A percentile compares a stretch with the other conserved stretches of the same genome.
These are phyloP conservation scores for Arbacia lixula DNA, from an alignment of 53 echinoderm and acorn worm species.

Conservation along the genomic window DNA sequence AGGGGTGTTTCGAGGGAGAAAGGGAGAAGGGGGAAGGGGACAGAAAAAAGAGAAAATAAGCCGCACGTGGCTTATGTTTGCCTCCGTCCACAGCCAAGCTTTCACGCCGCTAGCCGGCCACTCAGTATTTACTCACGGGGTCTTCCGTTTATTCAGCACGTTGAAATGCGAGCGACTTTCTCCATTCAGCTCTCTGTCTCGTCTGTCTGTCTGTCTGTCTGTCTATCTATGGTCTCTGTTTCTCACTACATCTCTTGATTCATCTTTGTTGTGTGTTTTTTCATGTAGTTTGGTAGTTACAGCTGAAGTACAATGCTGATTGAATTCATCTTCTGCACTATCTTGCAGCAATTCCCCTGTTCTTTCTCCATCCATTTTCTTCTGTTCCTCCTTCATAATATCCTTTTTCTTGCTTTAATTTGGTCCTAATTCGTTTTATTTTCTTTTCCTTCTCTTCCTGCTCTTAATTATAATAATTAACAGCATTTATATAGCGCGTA, in stretches of 20 bases:
- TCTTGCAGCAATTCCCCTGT: too few relatives aligned
- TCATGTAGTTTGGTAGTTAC: too few relatives aligned
- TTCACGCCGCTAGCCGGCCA: slow-evolving; percentile 21
- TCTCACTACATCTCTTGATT: neutral
- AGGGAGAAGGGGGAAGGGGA: neutral
- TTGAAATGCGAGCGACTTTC: slow-evolving; percentile 29
- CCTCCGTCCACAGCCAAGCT: neutral
- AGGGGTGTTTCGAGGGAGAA: neutral
- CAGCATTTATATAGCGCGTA: too few relatives aligned
- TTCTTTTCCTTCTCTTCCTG: too few relatives aligned
- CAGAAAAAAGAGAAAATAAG: neutral
- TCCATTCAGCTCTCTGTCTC: neutral
- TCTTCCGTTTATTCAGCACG: slow-evolving; percentile 47
- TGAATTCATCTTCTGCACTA: too few relatives aligned
- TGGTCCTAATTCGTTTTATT: too few relatives aligned
- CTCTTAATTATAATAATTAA: too few relatives aligned
- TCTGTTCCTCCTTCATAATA: too few relatives aligned
- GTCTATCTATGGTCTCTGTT: neutral
- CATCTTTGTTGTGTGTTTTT: too few relatives aligned
- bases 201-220: neutral
- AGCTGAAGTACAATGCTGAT: too few relatives aligned
- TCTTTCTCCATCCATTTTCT: too few relatives aligned
- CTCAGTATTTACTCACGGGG: slow-evolving; percentile 45
- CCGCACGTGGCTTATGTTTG: slow-evolving; percentile 49
- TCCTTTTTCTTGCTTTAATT: too few relatives aligned